Evolutionary conservation across 2,113 vertebrate species (phyloP).

Genomic region (Chroicocephalus ridibundus): DNA sequence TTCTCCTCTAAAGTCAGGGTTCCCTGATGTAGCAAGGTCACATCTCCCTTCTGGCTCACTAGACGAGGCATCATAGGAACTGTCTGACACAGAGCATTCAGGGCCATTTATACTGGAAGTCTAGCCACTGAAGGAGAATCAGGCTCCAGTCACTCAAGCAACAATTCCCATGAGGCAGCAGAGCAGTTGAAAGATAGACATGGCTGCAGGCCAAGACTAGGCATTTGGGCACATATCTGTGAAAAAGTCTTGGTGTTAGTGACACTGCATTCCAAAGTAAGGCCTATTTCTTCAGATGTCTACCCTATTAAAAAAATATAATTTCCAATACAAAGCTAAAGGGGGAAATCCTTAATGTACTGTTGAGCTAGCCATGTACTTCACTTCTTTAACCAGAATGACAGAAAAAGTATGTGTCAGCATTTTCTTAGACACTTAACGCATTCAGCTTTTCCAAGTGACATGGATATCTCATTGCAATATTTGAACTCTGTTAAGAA

Average conservation of each 20-base stretch:
- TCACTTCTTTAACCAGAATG: neutral
- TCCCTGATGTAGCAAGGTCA: neutral
- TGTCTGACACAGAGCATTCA: neutral
- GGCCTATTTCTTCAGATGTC: neutral
- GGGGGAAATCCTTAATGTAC: neutral
- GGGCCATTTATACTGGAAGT: neutral
- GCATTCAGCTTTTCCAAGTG: constrained; percentile 28
- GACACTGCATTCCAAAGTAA: neutral
- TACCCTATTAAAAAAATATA: neutral
- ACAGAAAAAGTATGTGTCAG: constrained; percentile 1
- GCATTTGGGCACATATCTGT: neutral
- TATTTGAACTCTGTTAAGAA: neutral
- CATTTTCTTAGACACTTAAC: constrained; percentile 1
- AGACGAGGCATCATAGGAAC: neutral
- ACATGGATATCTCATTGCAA: neutral
- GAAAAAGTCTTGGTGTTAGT: neutral
- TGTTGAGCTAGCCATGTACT: neutral
- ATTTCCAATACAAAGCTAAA: neutral
- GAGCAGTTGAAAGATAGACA: neutral
- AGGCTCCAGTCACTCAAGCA: neutral
- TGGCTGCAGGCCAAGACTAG: neutral
- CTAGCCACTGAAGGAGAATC: neutral
- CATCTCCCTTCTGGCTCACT: neutral
- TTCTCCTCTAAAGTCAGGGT: neutral
- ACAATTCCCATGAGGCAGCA: neutral